A percentile compares a stretch with the other conserved stretches of the same genome.
Evolutionary conservation across 1,140 invertebrate species (phyloP).

Genomic region (Dreissena polymorpha): DNA sequence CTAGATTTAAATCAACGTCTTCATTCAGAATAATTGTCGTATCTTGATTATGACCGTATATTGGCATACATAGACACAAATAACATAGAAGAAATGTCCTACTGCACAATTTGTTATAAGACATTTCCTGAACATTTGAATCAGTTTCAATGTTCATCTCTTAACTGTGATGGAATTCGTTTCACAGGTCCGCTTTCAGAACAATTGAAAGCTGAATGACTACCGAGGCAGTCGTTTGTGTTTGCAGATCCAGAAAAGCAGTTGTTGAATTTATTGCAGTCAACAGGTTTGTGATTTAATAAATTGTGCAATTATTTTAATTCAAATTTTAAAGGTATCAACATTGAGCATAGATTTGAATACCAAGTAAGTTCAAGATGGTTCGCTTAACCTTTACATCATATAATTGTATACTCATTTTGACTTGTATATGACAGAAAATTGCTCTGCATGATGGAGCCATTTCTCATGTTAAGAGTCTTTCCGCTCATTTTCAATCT

Average conservation of each 20-base stretch:
- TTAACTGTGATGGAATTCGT: conserved; percentile 11
- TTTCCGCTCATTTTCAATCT: no score
- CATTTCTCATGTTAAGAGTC: no score
- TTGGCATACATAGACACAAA: not conserved
- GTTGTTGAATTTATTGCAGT: not conserved
- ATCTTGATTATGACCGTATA: not conserved
- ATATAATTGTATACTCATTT: no score
- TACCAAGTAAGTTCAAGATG: no score
- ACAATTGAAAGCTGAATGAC: not conserved
- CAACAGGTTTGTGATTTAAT: conserved; percentile 1
- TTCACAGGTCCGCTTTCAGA: not conserved
- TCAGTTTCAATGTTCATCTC: not conserved
- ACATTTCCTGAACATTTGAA: conserved; percentile 2
- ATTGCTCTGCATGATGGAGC: no score
- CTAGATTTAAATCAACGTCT: no score
- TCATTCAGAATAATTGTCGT: not conserved
- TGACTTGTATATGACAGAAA: no score
- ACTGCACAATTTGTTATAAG: not conserved
- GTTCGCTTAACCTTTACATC: no score
- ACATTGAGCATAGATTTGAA: not conserved
- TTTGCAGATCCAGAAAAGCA: not conserved
- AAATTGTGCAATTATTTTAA: not conserved
- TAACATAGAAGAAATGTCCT: not conserved
- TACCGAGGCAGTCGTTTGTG: not conserved
- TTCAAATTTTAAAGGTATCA: no score